Evolutionary conservation across 2,797 vertebrate genomes (phyloP).

Genomic region (Gephyroberyx darwinii): DNA sequence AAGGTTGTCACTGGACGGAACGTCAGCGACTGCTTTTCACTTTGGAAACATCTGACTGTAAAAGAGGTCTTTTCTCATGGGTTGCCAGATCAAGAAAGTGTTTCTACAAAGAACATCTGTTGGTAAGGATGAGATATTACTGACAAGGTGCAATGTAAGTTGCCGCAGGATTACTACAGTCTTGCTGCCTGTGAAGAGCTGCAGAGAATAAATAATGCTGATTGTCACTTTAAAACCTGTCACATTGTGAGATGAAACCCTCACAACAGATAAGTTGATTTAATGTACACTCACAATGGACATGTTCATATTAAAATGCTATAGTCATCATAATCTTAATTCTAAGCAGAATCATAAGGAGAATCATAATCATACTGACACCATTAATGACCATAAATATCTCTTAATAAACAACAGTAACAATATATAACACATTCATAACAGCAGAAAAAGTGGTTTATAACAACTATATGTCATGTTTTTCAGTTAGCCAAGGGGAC

Average conservation of each 20-base stretch:
- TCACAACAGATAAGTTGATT: conserved; percentile 6
- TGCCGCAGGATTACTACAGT: conserved; percentile 54
- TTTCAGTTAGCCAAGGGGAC: no score
- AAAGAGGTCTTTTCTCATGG: conserved; percentile 37
- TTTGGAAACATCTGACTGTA: conserved; percentile 67
- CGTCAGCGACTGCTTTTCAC: conserved; percentile 43
- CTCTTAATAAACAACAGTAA: no score
- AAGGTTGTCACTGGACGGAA: conserved; percentile 40
- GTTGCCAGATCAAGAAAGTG: conserved; percentile 35
- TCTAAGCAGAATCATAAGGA: no score
- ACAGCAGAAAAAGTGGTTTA: no score
- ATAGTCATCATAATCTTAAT: no score
- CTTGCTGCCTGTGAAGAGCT: conserved; percentile 40
- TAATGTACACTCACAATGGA: neutral
- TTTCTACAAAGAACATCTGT: conserved; percentile 57
- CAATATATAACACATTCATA: no score
- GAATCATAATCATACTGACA: no score
- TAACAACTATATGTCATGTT: no score
- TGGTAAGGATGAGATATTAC: conserved; percentile 54
- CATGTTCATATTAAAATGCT: neutral
- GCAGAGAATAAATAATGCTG: conserved; percentile 40
- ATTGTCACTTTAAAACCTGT: conserved; percentile 21
- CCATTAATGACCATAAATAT: no score
- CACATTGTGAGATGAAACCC: conserved; percentile 7
- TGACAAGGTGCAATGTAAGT: conserved; percentile 65